phyloP scores from a whole-genome alignment of 1,140 invertebrate genomes.

The Delia radicum region DNA sequence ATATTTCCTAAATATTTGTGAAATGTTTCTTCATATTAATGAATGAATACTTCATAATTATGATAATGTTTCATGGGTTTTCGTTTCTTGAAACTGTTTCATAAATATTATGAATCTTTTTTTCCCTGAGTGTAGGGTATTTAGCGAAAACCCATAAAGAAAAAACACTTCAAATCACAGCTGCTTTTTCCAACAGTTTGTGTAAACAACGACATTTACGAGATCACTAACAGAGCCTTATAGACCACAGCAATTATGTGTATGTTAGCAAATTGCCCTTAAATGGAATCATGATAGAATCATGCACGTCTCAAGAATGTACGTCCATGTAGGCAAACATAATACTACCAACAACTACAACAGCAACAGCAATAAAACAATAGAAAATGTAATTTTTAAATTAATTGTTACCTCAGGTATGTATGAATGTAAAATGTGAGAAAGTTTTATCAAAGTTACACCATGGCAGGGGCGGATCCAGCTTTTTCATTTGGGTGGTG shows the following conservation, averaged over 20 bases:
- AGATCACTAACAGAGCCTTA: not conserved
- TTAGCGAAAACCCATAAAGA: too few species aligned
- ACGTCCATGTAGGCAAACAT: not conserved
- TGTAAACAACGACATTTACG: not conserved
- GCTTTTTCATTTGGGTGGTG: too few species aligned
- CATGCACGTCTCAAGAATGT: not conserved
- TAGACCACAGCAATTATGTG: conserved; percentile 4
- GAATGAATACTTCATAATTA: too few species aligned
- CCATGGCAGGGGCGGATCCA: too few species aligned
- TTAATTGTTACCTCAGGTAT: not conserved
- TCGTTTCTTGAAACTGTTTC: too few species aligned
- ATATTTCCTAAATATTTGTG: too few species aligned
- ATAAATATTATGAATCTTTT: too few species aligned
- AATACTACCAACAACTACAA: too few species aligned
- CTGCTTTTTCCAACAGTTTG: not conserved
- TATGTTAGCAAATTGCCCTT: conserved; percentile 1
- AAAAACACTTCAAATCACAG: not conserved
- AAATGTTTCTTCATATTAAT: too few species aligned
- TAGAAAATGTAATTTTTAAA: not conserved
- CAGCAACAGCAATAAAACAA: not conserved
- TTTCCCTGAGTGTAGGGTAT: too few species aligned
- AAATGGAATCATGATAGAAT: not conserved
- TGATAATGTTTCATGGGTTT: too few species aligned
- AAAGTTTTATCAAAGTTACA: not conserved
- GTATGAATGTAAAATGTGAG: not conserved